Conservation (phyloP, 1,140 invertebrate species). For the Sminthurides bifidus region DNA sequence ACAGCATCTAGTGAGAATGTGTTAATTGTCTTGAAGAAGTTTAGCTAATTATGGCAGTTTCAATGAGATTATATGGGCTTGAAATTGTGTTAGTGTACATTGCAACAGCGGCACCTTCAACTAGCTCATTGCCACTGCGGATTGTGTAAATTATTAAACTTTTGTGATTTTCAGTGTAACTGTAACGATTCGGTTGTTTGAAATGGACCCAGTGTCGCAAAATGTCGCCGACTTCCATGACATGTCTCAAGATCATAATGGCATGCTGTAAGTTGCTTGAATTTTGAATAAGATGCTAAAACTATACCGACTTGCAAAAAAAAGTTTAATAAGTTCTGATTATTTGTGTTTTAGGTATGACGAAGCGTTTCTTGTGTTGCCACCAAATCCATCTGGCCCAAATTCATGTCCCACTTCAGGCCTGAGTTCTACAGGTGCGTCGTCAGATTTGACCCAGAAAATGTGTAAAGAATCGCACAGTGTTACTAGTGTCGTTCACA, state of each 20-base stretch:
- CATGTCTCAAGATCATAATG: conserved; percentile 23
- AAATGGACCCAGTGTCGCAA: conserved; percentile 30
- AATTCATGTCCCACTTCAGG: conserved; percentile 37
- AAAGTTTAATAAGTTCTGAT: neutral
- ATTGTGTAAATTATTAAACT: too few species aligned
- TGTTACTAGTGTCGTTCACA: conserved; percentile 75
- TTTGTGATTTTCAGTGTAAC: conserved; percentile 24
- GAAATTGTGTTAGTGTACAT: too few species aligned
- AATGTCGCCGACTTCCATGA: conserved; percentile 28
- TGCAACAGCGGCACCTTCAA: too few species aligned
- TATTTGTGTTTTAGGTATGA: too few species aligned
- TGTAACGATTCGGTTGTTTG: conserved; percentile 32
- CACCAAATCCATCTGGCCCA: conserved; percentile 42
- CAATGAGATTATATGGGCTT: too few species aligned
- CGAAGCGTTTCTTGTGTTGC: conserved; percentile 82
- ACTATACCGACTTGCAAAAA: too few species aligned
- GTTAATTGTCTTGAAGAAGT: too few species aligned
- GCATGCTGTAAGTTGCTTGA: conserved; percentile 31
- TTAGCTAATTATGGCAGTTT: too few species aligned
- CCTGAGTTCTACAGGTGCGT: conserved; percentile 27
- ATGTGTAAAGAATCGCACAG: conserved; percentile 66
- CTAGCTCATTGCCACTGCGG: too few species aligned
- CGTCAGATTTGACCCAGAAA: conserved; percentile 46
- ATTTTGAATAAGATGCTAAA: too few species aligned
- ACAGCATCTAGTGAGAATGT: too few species aligned